phyloP scores from a whole-genome alignment of 2,113 vertebrate genomes.

The Stegostoma tigrinum region DNA sequence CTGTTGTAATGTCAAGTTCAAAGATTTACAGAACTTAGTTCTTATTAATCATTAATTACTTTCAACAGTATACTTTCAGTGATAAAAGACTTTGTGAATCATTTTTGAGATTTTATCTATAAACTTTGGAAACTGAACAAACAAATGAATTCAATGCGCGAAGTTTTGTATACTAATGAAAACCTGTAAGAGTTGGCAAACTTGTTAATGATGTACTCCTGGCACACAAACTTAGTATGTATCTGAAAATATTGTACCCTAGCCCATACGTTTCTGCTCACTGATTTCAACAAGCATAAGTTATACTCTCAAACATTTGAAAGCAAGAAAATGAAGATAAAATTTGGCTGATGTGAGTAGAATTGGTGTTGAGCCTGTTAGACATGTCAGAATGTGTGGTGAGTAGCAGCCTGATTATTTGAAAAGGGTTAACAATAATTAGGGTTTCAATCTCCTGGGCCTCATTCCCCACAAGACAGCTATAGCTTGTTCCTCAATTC shows the following conservation, averaged over 20 bases:
- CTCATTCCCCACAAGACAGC: not conserved
- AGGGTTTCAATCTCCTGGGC: not conserved
- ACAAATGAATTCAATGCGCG: not conserved
- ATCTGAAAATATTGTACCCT: not conserved
- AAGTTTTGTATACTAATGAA: not conserved
- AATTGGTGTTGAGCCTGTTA: not conserved
- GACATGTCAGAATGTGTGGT: not conserved
- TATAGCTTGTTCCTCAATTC: not conserved
- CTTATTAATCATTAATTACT: not conserved
- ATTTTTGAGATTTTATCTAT: not conserved
- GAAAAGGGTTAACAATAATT: not conserved
- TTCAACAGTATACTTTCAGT: not conserved
- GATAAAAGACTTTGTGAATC: not conserved
- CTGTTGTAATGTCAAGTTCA: not conserved
- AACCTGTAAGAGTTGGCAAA: not conserved
- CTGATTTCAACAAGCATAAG: not conserved
- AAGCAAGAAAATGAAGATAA: not conserved
- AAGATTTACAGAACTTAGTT: not conserved
- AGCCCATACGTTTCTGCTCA: not conserved
- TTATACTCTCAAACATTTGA: not conserved
- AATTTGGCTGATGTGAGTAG: not conserved
- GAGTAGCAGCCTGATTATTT: not conserved
- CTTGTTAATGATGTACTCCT: not conserved
- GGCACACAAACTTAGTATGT: not conserved
- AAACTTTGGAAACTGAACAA: not conserved